These are phyloP conservation scores for Neoseiulus cucumeris DNA, from an alignment of 1,140 invertebrate species.

Conservation along the genomic window DNA sequence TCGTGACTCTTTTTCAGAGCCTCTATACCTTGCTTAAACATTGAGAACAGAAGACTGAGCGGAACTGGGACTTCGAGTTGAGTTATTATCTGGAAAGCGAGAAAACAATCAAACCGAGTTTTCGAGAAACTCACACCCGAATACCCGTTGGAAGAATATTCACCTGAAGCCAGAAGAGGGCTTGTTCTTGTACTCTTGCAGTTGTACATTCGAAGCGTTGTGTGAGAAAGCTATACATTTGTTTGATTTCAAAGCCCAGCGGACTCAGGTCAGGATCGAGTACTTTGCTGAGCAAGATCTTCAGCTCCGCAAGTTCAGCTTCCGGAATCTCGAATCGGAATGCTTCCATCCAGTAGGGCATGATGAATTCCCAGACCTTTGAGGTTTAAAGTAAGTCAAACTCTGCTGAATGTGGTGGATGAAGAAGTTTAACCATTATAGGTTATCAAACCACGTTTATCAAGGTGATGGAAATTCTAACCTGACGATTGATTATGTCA, in stretches of 20 bases:
- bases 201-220: conserved; percentile 61
- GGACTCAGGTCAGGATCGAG: conserved; percentile 88
- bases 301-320: conserved; percentile 70
- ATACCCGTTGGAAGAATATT: conserved; percentile 5
- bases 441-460: background rate
- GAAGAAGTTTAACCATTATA: background rate
- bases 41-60: conserved; percentile 56
- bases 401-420: background rate
- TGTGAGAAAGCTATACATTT: conserved; percentile 85
- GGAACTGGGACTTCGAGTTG: conserved; percentile 72
- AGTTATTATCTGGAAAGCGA: conserved; percentile 46
- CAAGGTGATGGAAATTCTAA: conserved; percentile 14
- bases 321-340: conserved; percentile 83
- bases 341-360: conserved; percentile 96
- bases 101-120: conserved; percentile 14
- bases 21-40: conserved; percentile 62
- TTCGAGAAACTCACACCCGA: too few relatives aligned
- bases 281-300: conserved; percentile 80
- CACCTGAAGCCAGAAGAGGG: conserved; percentile 83
- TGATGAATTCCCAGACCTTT: conserved; percentile 78
- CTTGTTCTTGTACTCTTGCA: conserved; percentile 73
- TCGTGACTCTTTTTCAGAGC: conserved; percentile 13
- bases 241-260: conserved; percentile 71
- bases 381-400: background rate
- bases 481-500: conserved; percentile 80